Base-by-base conservation (phyloP, 2,888 invertebrate genomes). In the Pardosa pseudoannulata region DNA sequence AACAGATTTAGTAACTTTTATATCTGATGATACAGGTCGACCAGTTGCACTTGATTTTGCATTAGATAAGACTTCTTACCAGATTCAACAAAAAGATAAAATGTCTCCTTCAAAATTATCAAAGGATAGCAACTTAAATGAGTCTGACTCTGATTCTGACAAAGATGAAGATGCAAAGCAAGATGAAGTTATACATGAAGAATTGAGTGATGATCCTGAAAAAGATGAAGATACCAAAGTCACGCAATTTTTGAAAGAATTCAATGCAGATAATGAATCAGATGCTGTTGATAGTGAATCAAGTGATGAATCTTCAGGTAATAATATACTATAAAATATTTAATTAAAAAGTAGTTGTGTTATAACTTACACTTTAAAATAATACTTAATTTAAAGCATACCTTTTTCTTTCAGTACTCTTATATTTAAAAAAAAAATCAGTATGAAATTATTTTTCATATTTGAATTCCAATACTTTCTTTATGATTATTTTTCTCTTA, bases 221-320 rank as follows among this genome's bases (percentile, higher is more conserved):
- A 75, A 81, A 68, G 90, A 89, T 62, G 89, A 89, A 86, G 90
- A 91, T 29, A 91, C 91, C 0, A 91, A 91, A 56, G 67, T 67
- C 7, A 83, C 78, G 67, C 36, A 31, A 11, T 85, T 78, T 23
- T 56, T 78, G 2, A 87, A 79, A 71, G 86, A 86, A 39, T 88
- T 88, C 50, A 72, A 78, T 41, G 68, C 70, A 11, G 56, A 56
- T 56, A 16, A n/a, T 23, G 56, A 31, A 41, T 64, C 1, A 70
- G 29, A 50, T n/a, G 73, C 31, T 32, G 78, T 78, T 23, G 71
- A 41, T 16, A 23, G 29, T 71, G 50, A 31, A 29, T 36, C 36
- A 7, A 7, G 6, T 36, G 36, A 36, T 36, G 36, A 36, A 9
- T 36, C 36, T 36, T 7, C 36, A 7, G 36, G 9, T 7, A 9